Evolutionary conservation across 2,888 invertebrate species (phyloP), one percentile per base, ranked within the genome.

Genomic region (Synergus itoensis): DNA sequence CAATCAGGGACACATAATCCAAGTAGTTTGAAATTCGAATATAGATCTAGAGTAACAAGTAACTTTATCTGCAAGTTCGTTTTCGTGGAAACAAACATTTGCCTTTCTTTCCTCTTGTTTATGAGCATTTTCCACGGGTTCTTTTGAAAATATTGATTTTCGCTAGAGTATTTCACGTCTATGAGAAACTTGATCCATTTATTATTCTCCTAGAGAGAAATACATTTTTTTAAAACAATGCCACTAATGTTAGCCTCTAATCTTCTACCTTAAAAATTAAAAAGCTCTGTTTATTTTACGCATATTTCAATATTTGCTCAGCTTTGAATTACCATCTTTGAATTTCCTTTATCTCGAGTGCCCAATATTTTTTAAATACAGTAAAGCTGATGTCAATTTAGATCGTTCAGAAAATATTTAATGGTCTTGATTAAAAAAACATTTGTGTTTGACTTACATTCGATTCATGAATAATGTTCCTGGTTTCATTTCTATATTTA

Each of bases 1-100:
- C 48, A 73, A 73, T 73, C 48, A 53, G 28, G 53, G 73, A n/a
- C 73, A 53, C 73, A 73, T 73, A 73, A 73, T 73, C 48, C 73
- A 53, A 73, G 28, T 53, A 36, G 36, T 36, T 48, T 2, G 43
- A 45, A 45, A 65, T 65, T 67, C 21, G 21, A 45, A 53, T 73
- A 28, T 48, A 73, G 16, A 18, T 45, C 16, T 16, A 16, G 40
- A 64, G 40, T 64, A 64, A 36, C 64, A n/a, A 64, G 41, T 64
- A 64, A 64, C 40, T n/a, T 64, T 8, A 64, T 64, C n/a, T 36
- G 40, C n/a, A 36, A 73, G 48, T 28, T 73, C 53, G 14, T 48
- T 16, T 28, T 53, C n/a, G 73, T 4, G 1, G 11, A 73, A 73
- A 53, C 28, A 28, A 3, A 28, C 7, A 53, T 45, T 45, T 73